A percentile compares a stretch with the other conserved stretches of the same genome.
These are phyloP conservation scores for Syritta pipiens DNA, from an alignment of 2,888 invertebrate genomes.

Conservation along the genomic window DNA sequence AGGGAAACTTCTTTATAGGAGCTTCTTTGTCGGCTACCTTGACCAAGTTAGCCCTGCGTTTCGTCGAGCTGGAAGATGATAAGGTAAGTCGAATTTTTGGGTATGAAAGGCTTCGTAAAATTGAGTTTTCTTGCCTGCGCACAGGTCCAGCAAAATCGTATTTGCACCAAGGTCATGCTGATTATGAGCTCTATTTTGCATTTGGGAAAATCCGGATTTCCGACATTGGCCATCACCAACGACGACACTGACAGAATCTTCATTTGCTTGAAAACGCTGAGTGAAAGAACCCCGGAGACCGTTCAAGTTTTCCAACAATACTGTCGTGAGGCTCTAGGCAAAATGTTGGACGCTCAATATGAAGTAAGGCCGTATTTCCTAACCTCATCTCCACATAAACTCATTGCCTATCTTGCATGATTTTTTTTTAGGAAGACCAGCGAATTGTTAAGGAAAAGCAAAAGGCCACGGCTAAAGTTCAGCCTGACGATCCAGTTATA, in stretches of 20 bases:
- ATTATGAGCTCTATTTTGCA: conserved; percentile 92
- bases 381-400: no score
- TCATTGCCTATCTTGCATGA: neutral
- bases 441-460: conserved; percentile 83
- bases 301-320: conserved; percentile 85
- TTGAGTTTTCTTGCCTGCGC: neutral
- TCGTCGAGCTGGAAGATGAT: conserved; percentile 80
- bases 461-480: conserved; percentile 84
- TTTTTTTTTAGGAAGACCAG: conserved; percentile 75
- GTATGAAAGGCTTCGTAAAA: neutral
- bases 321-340: conserved; percentile 88
- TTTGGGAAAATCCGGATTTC: conserved; percentile 88
- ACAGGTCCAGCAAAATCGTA: conserved; percentile 80
- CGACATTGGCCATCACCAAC: conserved; percentile 92
- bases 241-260: conserved; percentile 96
- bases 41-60: conserved; percentile 92
- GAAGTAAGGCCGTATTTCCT: conserved; percentile 81
- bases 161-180: conserved; percentile 91
- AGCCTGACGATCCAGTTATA: conserved; percentile 91
- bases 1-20: conserved; percentile 97
- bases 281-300: conserved; percentile 84
- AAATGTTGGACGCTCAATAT: conserved; percentile 90
- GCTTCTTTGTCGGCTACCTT: conserved; percentile 95
- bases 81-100: conserved; percentile 62
- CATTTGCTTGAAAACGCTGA: conserved; percentile 87